Base-by-base conservation (phyloP, 2,113 vertebrate genomes). In the Micronisus gabar region DNA sequence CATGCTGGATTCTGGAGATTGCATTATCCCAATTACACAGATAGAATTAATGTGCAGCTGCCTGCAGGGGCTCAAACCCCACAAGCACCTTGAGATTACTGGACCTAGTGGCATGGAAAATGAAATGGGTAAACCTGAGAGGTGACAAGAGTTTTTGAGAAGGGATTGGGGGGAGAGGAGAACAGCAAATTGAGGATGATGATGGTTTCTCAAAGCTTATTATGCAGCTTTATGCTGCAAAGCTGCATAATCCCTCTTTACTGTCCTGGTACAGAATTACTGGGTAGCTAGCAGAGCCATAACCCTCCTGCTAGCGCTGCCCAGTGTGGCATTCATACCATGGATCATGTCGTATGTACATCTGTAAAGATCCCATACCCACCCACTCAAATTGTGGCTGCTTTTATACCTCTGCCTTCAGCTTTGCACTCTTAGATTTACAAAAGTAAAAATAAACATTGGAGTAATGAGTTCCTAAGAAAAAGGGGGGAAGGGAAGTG, bases 371-470 rank as follows among this genome's bases (percentile, higher is more conserved):
- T 86, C 48, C 71, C 6, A 2, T 18, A 70, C 47, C 45, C 43
- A 59, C 40, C n/a, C 75, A 40, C 59, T 83, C 83, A 73, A 34
- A 65, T 30, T 32, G 36, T 34, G 89, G 26, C 75, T 25, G 18
- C 78, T 86, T 81, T 89, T 87, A 71, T 82, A 68, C 71, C 45
- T 91, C 81, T 85, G 81, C 68, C 36, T 95, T 91, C 50, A 87
- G 84, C 66, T 87, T 76, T 94, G 52, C 84, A 14, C 78, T 89
- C 62, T 68, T 72, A 74, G 34, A 72, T 90, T 91, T 91, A 45
- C 48, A 95, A 81, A 97, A 95, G 58, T 82, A 79, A 95, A 95
- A 92, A 81, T 84, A 95, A 97, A 95, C 68, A 84, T 23, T 53
- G 73, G 76, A 86, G 47, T 88, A 86, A 92, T 40, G 56, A 96